Conservation (phyloP, 2,797 vertebrate genomes). For the Amniataba percoides region DNA sequence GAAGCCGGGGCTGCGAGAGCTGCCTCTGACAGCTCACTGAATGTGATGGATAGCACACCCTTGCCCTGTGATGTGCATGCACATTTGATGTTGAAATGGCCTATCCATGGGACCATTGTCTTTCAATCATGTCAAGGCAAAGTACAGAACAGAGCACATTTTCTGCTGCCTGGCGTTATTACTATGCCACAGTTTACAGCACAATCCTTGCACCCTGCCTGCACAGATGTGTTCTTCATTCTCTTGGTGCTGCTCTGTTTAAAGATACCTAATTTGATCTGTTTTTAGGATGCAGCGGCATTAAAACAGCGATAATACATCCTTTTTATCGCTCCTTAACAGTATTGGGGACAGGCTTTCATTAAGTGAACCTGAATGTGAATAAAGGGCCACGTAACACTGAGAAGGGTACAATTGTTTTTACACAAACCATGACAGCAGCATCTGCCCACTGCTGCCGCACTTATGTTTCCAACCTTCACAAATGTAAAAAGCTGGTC, state of each 20-base stretch:
- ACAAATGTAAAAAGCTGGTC: constrained; percentile 52
- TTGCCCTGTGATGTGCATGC: constrained; percentile 86
- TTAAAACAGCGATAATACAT: constrained; percentile 50
- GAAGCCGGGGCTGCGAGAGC: constrained; percentile 66
- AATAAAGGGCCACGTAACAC: constrained; percentile 56
- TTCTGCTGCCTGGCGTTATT: constrained; percentile 80
- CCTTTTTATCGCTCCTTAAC: constrained; percentile 42
- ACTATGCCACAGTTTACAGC: constrained; percentile 77
- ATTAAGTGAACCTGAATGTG: constrained; percentile 64
- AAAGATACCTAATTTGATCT: constrained; percentile 52
- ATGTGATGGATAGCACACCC: constrained; percentile 85
- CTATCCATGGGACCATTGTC: constrained; percentile 85
- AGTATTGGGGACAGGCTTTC: constrained; percentile 58
- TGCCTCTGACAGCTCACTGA: constrained; percentile 82
- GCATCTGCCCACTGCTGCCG: constrained; percentile 65
- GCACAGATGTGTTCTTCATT: constrained; percentile 53
- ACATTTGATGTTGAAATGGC: constrained; percentile 86
- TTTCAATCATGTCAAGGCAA: constrained; percentile 87
- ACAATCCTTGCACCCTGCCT: constrained; percentile 58
- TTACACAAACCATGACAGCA: constrained; percentile 60
- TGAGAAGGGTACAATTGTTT: constrained; percentile 68
- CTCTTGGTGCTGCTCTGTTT: constrained; percentile 39
- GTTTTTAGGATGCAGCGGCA: constrained; percentile 48
- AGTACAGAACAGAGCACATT: constrained; percentile 81
- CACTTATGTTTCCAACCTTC: constrained; percentile 49